Conservation (phyloP, 2,888 invertebrate genomes). For the Phragmatobia fuliginosa region DNA sequence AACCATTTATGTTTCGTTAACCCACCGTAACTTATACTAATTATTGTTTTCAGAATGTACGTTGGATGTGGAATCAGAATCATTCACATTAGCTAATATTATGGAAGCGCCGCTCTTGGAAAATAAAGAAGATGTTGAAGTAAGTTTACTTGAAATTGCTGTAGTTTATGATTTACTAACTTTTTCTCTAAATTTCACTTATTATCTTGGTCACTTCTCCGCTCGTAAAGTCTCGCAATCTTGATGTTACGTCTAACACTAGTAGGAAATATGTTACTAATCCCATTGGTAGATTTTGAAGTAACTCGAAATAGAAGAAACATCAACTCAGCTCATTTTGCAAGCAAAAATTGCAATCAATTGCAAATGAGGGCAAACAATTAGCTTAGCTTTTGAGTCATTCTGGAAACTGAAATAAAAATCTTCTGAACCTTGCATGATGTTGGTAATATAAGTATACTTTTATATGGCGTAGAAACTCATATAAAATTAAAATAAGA, state of each 20-base stretch:
- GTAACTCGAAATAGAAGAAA: not conserved
- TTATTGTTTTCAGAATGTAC: constrained; percentile 81
- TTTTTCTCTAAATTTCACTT: not conserved
- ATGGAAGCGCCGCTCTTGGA: constrained; percentile 94
- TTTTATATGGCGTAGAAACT: no score
- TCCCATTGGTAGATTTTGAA: not conserved
- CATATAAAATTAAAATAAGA: no score
- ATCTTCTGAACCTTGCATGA: not conserved
- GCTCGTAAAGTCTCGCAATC: not conserved
- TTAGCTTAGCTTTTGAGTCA: no score
- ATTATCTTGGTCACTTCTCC: not conserved
- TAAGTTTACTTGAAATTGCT: constrained; percentile 53
- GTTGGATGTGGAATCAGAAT: constrained; percentile 93
- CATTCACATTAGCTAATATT: constrained; percentile 92
- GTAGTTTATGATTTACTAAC: not conserved
- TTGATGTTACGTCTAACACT: not conserved
- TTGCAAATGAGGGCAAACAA: no score
- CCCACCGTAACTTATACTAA: not conserved
- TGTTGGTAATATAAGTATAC: not conserved
- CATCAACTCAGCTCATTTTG: not conserved
- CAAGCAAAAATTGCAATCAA: no score
- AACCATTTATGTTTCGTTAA: not conserved
- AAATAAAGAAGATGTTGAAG: constrained; percentile 95
- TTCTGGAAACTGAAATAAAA: no score
- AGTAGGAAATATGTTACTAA: not conserved